Evolutionary conservation across 2,797 vertebrate genomes (phyloP).

Genomic region (Lepus townsendii): DNA sequence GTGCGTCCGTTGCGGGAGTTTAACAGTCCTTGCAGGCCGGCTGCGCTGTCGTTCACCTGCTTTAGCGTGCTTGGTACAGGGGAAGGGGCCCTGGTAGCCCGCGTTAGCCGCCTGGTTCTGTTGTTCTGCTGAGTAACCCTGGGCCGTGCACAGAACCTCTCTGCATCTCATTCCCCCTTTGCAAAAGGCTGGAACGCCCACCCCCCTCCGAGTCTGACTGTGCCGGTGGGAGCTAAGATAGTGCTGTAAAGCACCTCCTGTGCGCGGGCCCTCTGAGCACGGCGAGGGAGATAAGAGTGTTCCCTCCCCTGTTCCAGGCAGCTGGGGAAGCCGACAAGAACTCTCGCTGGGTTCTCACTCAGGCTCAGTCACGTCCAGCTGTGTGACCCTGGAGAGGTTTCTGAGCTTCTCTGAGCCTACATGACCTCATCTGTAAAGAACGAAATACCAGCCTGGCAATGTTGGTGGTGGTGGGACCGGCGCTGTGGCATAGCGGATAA

Average conservation of each 20-base stretch:
- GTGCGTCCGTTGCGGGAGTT: not conserved
- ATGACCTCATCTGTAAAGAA: not conserved
- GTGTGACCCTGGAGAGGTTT: not conserved
- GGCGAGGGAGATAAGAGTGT: no score
- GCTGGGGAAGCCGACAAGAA: not conserved
- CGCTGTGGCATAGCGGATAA: no score
- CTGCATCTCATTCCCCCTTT: not conserved
- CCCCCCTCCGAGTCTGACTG: not conserved
- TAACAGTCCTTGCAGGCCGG: not conserved
- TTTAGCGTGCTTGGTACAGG: not conserved
- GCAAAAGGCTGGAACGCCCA: not conserved
- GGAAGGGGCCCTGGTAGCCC: not conserved
- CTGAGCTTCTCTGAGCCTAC: slow-evolving; percentile 14
- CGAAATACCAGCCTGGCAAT: not conserved
- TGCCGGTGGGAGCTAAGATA: not conserved
- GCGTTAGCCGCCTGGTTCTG: not conserved
- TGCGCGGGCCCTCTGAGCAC: not conserved
- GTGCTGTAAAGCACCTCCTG: no score
- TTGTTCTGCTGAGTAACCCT: slow-evolving; percentile 25
- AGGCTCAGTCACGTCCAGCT: not conserved
- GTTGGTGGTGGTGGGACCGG: no score
- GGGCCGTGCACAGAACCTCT: not conserved
- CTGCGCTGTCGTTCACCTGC: not conserved
- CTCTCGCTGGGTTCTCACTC: not conserved
- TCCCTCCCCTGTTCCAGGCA: not conserved